phyloP scores from a whole-genome alignment of 2,797 vertebrate species.

The Melanotaenia parkinsoni region DNA sequence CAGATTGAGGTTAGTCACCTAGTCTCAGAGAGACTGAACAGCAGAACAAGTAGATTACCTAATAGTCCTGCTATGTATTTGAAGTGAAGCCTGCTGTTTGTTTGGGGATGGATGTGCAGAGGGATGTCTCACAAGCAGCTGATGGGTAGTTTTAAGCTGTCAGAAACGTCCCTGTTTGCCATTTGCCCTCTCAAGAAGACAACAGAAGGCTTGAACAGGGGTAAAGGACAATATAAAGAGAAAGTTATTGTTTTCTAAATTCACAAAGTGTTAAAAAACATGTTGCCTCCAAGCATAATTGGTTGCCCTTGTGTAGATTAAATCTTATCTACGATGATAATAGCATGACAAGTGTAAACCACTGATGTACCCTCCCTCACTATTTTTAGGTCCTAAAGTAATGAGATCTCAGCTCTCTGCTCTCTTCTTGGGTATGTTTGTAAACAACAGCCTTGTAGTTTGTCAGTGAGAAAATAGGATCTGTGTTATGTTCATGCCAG shows the following conservation, averaged over 20 bases:
- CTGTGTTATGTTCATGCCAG: conserved; percentile 6
- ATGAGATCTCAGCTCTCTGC: conserved; percentile 48
- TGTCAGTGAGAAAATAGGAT: conserved; percentile 49
- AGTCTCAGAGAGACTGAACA: conserved; percentile 79
- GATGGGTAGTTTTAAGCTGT: conserved; percentile 84
- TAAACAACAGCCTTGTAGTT: conserved; percentile 54
- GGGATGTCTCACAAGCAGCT: conserved; percentile 82
- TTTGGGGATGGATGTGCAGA: conserved; percentile 85
- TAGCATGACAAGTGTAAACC: conserved; percentile 42
- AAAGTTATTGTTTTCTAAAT: conserved; percentile 61
- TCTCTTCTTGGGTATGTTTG: conserved; percentile 55
- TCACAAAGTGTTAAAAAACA: conserved; percentile 37
- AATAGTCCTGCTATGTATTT: conserved; percentile 91
- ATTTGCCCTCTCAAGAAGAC: conserved; percentile 55
- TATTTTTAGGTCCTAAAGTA: conserved; percentile 44
- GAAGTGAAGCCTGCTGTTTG: conserved; percentile 89
- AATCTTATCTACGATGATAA: conserved; percentile 34
- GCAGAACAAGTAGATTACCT: conserved; percentile 86
- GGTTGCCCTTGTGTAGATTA: conserved; percentile 63
- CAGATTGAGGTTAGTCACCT: conserved; percentile 75
- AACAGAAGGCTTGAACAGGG: conserved; percentile 58
- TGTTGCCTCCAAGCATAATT: conserved; percentile 50
- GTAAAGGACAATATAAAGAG: conserved; percentile 45
- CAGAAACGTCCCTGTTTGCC: conserved; percentile 71
- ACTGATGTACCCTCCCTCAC: conserved; percentile 6